Percentiles rank a stretch among this genome's conserved stretches.
These are phyloP conservation scores for Yponomeuta cagnagella DNA, from an alignment of 2,888 invertebrate species.

Conservation along the genomic window DNA sequence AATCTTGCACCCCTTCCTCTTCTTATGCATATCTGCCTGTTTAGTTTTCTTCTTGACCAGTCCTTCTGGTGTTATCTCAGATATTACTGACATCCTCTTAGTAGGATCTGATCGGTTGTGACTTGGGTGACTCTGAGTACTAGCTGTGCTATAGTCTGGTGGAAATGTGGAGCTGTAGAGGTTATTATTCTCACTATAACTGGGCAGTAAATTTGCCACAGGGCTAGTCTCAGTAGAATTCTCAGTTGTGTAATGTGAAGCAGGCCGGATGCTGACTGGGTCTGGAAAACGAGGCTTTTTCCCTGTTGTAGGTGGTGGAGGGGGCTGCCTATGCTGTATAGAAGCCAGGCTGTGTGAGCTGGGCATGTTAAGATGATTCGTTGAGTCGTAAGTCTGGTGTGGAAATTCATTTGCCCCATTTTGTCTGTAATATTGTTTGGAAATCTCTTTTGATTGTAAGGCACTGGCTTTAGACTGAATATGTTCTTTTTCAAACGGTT, in stretches of 20 bases:
- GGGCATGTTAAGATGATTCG: slow-evolving; percentile 19
- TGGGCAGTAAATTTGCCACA: slow-evolving; percentile 42
- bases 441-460: slow-evolving; percentile 57
- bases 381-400: slow-evolving; percentile 10
- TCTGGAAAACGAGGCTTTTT: slow-evolving; percentile 70
- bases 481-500: slow-evolving; percentile 67
- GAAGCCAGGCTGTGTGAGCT: slow-evolving; percentile 30
- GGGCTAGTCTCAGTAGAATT: slow-evolving; percentile 14
- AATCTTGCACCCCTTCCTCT: slow-evolving; percentile 65
- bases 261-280: slow-evolving; percentile 64
- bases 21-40: slow-evolving; percentile 56
- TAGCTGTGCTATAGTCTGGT: slow-evolving; percentile 34
- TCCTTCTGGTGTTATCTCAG: slow-evolving; percentile 65
- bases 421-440: slow-evolving; percentile 54
- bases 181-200: slow-evolving; percentile 65
- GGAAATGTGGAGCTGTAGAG: slow-evolving; percentile 57
- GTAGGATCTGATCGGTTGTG: slow-evolving; percentile 43
- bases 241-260: slow-evolving; percentile 63
- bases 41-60: slow-evolving; percentile 62
- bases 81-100: slow-evolving; percentile 64
- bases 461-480: slow-evolving; percentile 68
- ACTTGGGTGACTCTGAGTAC: slow-evolving; percentile 25
- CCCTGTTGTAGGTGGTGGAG: slow-evolving; percentile 52
- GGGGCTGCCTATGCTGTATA: slow-evolving; percentile 57
- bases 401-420: not conserved